Evolutionary conservation across 2,797 vertebrate species (phyloP).

Genomic region (Neosilurus hyrtlii): DNA sequence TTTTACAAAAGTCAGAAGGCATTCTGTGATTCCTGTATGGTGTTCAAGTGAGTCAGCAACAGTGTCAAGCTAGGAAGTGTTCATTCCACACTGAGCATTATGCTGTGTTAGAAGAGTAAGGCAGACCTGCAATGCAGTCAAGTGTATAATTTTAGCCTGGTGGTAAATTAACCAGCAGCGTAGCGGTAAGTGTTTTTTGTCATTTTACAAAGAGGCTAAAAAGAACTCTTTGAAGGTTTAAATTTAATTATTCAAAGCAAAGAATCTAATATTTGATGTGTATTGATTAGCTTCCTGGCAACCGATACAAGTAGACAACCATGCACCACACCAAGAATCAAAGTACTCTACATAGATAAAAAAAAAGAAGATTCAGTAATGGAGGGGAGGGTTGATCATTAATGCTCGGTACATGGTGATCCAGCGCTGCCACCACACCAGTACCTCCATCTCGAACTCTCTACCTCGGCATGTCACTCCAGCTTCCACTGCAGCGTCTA

Average conservation of each 20-base stretch:
- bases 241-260: constrained; percentile 28
- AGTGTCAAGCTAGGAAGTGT: not conserved
- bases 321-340: constrained; percentile 45
- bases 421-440: constrained; percentile 30
- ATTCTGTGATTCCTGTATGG: not conserved
- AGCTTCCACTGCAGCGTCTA: constrained; percentile 8
- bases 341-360: constrained; percentile 20
- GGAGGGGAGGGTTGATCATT: not conserved
- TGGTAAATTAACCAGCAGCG: constrained; percentile 30
- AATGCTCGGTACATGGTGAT: constrained; percentile 47
- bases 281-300: constrained; percentile 48
- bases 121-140: constrained; percentile 29
- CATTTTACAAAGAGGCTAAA: constrained; percentile 36
- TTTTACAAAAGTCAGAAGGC: not conserved
- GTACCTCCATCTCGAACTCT: constrained; percentile 25
- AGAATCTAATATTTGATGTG: constrained; percentile 22
- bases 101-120: constrained; percentile 12
- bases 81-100: not conserved
- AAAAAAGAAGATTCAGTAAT: constrained; percentile 44
- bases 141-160: constrained; percentile 31
- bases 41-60: not conserved
- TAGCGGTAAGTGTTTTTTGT: constrained; percentile 34
- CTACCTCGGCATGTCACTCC: not conserved
- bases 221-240: constrained; percentile 31
- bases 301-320: constrained; percentile 39